Conservation (phyloP, 2,888 invertebrate species). For the Erebia aethiops region DNA sequence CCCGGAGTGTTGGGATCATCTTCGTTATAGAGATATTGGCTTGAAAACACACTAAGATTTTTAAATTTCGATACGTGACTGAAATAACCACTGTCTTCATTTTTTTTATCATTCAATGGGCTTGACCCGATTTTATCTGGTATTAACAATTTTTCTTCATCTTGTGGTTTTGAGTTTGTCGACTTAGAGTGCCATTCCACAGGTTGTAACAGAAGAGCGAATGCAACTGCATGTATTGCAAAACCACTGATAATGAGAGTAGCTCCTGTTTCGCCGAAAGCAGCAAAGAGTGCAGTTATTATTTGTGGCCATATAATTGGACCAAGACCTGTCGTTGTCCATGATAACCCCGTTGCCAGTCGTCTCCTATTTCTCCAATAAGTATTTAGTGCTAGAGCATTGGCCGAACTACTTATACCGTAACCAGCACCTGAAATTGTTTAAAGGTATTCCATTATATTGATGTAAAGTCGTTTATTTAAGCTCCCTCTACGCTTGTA, state of each 20-base stretch:
- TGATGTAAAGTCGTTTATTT: background rate
- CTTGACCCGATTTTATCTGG: constrained; percentile 45
- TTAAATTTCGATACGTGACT: constrained; percentile 69
- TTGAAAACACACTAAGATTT: constrained; percentile 79
- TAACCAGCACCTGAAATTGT: constrained; percentile 82
- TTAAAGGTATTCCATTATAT: background rate
- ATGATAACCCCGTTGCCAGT: constrained; percentile 87
- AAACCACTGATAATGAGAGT: constrained; percentile 86
- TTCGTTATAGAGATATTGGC: constrained; percentile 86
- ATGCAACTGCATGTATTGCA: constrained; percentile 86
- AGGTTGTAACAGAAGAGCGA: constrained; percentile 87
- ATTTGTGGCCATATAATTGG: constrained; percentile 89
- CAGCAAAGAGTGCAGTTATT: constrained; percentile 84
- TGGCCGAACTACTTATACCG: constrained; percentile 87
- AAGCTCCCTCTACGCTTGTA: background rate
- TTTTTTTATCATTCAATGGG: constrained; percentile 48
- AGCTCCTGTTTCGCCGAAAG: constrained; percentile 86
- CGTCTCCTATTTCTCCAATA: constrained; percentile 88
- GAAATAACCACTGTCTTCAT: constrained; percentile 69
- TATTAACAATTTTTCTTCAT: constrained; percentile 57
- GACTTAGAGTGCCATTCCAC: constrained; percentile 88
- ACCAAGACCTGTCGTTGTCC: constrained; percentile 88
- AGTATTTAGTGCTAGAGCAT: constrained; percentile 87
- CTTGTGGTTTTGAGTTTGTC: constrained; percentile 50
- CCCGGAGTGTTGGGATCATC: constrained; percentile 84